phyloP scores from a whole-genome alignment of 2,888 invertebrate genomes.

The Willowsia nigromaculata region DNA sequence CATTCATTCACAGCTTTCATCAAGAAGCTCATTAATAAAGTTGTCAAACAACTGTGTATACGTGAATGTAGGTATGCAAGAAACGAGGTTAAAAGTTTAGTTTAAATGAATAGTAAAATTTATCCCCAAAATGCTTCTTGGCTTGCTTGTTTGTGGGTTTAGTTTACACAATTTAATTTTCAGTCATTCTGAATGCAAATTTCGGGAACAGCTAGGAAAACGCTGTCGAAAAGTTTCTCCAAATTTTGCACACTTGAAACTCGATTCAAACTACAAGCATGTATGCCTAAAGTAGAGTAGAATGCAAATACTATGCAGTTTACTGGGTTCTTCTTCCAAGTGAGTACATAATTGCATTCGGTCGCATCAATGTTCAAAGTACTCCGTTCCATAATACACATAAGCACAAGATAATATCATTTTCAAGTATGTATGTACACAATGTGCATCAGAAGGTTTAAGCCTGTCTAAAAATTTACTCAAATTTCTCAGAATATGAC shows the following conservation, averaged over 20 bases:
- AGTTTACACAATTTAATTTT: not conserved
- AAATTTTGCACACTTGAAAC: not conserved
- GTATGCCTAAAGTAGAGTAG: not conserved
- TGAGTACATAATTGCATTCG: not conserved
- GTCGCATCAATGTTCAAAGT: not conserved
- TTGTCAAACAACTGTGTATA: constrained; percentile 43
- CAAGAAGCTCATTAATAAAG: constrained; percentile 66
- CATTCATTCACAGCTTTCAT: constrained; percentile 69
- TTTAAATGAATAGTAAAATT: not conserved
- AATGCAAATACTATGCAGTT: not conserved
- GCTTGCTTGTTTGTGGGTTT: not conserved
- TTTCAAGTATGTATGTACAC: no score
- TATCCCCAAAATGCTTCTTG: not conserved
- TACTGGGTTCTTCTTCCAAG: not conserved
- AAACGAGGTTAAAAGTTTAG: not conserved
- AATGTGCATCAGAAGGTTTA: not conserved
- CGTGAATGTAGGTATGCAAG: not conserved
- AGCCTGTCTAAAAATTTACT: not conserved
- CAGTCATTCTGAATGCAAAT: not conserved
- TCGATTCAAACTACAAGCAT: not conserved
- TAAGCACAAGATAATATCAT: not conserved
- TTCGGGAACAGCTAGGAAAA: not conserved
- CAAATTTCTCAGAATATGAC: not conserved
- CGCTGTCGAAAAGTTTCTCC: not conserved
- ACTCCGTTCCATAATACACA: not conserved